phyloP scores from a whole-genome alignment of 2,797 vertebrate genomes.

The Myoxocephalus aenaeus region DNA sequence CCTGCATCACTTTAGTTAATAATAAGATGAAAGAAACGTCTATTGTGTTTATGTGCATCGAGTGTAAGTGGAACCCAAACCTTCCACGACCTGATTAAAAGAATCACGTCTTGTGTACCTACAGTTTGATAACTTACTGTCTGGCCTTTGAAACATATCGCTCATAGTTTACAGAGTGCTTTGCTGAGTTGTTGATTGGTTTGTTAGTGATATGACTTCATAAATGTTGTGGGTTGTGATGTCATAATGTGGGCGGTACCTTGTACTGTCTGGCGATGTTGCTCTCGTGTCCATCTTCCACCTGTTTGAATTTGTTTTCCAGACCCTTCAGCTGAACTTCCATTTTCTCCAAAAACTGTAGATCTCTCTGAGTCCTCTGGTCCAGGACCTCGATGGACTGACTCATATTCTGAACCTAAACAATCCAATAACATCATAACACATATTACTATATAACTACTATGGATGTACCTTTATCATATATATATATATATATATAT shows the following conservation, averaged over 20 bases:
- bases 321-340: slow-evolving; percentile 93
- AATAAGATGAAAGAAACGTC: too few relatives aligned
- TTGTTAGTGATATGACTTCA: neutral
- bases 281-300: slow-evolving; percentile 94
- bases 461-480: neutral
- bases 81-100: neutral
- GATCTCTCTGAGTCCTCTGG: slow-evolving; percentile 93
- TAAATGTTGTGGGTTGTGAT: neutral
- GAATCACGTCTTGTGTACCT: neutral
- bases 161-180: neutral
- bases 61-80: neutral
- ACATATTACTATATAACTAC: neutral
- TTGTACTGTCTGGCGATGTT: slow-evolving; percentile 95
- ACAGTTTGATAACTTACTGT: neutral
- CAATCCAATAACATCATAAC: neutral
- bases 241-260: slow-evolving; percentile 77
- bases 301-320: slow-evolving; percentile 94
- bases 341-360: slow-evolving; percentile 97
- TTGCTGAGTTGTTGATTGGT: neutral
- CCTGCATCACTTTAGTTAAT: too few relatives aligned
- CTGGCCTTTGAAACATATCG: neutral
- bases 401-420: slow-evolving; percentile 97
- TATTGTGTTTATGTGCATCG: neutral
- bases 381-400: slow-evolving; percentile 96
- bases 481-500: too few relatives aligned